Base-by-base conservation (phyloP, 2,113 vertebrate genomes). In the Chloropsis hardwickii region DNA sequence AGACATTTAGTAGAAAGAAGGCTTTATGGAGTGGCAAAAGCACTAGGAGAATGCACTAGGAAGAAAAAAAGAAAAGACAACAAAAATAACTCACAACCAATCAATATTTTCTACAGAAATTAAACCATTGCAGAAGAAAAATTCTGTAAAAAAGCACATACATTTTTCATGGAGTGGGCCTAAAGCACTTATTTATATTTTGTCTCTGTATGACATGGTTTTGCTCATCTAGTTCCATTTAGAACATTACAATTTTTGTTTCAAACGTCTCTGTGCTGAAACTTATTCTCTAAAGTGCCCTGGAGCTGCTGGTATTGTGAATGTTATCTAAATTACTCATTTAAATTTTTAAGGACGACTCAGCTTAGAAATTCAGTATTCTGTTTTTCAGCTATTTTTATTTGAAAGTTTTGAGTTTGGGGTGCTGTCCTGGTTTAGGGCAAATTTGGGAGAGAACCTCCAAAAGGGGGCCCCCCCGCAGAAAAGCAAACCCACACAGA, bases 101-200 rank as follows among this genome's bases (percentile, higher is more conserved):
- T 56, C 61, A 83, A 40, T 88, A 42, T 39, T 77, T 96, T 85
- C 66, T 91, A 73, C 45, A 74, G 47, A 93, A 94, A 74, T 91
- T 17, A 94, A 94, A 92, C 45, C 40, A 79, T 18, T 6, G 13
- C 67, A 88, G 45, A 87, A 96, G 73, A 94, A 97, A 92, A 94
- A 57, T 20, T 22, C 61, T 95, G 94, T 87, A 6, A 85, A 88
- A 74, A 95, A 94, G 39, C 70, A 80, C 85, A 95, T 97, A 76
- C 76, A 96, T 95, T 97, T 98, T 98, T 98, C 94, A 97, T 93
- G 82, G 82, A 86, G 37, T 60, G 60, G 93, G 87, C 93, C 88
- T 95, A 95, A 88, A 94, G 89, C 95, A 95, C 79, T 97, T 97
- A 95, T 96, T 97, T 96, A 96, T 97, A 96, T 97, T 97, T 97